phyloP scores from a whole-genome alignment of 2,113 vertebrate species.

The Heterochromis multidens region DNA sequence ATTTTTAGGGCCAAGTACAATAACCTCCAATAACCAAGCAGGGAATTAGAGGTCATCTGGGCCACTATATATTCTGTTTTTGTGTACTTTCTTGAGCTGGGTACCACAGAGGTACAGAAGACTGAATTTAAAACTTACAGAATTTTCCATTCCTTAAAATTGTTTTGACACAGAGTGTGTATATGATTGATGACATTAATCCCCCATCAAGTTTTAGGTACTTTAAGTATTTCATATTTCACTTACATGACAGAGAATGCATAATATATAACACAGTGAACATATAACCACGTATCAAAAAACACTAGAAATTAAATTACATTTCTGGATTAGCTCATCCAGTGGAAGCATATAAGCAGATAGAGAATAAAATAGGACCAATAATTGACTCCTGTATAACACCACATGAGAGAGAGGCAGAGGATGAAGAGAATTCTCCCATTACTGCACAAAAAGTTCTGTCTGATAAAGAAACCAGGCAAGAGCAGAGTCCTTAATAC shows the following conservation, averaged over 20 bases:
- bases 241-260: not conserved
- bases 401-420: not conserved
- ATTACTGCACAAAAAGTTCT: not conserved
- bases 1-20: no score
- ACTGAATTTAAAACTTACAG: not conserved
- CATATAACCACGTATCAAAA: rapidly evolving
- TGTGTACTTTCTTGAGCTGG: no score
- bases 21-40: no score
- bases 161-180: no score
- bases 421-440: not conserved
- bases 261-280: not conserved
- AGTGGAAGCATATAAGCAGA: rapidly evolving
- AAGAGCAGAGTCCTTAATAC: no score
- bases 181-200: not conserved
- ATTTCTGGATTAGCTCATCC: not conserved
- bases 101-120: not conserved
- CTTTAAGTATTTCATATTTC: not conserved
- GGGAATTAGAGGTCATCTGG: no score
- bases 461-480: not conserved
- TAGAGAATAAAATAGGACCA: not conserved
- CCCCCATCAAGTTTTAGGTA: not conserved
- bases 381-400: not conserved
- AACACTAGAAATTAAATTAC: not conserved
- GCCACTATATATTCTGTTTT: no score
- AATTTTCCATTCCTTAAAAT: no score